Percentiles rank a stretch among this genome's conserved stretches.
These are phyloP conservation scores for Ctenodactylus gundi DNA, from an alignment of 2,113 vertebrate genomes.

Conservation along the genomic window DNA sequence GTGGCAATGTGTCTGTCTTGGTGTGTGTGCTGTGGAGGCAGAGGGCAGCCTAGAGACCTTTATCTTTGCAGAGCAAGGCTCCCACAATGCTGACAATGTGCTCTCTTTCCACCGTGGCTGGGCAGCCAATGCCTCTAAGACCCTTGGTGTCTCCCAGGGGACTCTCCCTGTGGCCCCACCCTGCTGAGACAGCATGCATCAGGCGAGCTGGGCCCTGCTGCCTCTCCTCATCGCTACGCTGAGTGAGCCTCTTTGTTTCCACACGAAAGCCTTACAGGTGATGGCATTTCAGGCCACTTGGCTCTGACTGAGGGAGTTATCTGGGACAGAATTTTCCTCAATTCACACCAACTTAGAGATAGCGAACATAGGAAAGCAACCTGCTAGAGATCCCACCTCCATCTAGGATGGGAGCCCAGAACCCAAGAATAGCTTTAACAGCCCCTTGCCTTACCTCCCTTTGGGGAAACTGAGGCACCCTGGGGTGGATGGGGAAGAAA, in stretches of 20 bases:
- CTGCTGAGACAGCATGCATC: background rate
- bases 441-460: background rate
- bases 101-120: background rate
- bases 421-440: background rate
- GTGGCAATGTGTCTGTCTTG: background rate
- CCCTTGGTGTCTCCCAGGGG: accelerated
- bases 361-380: background rate
- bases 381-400: background rate
- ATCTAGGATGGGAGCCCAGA: background rate
- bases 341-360: background rate
- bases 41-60: background rate
- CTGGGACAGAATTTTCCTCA: background rate
- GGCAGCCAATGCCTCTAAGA: accelerated
- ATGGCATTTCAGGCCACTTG: background rate
- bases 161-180: background rate
- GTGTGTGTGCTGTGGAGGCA: no score
- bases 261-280: background rate
- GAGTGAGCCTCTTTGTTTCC: background rate
- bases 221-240: accelerated
- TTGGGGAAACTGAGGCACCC: background rate
- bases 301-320: background rate
- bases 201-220: no score
- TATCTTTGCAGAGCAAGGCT: background rate
- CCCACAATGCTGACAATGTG: background rate
- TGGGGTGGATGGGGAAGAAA: accelerated